Conservation (phyloP, 2,797 vertebrate species). For the Spondyliosoma cantharus region DNA sequence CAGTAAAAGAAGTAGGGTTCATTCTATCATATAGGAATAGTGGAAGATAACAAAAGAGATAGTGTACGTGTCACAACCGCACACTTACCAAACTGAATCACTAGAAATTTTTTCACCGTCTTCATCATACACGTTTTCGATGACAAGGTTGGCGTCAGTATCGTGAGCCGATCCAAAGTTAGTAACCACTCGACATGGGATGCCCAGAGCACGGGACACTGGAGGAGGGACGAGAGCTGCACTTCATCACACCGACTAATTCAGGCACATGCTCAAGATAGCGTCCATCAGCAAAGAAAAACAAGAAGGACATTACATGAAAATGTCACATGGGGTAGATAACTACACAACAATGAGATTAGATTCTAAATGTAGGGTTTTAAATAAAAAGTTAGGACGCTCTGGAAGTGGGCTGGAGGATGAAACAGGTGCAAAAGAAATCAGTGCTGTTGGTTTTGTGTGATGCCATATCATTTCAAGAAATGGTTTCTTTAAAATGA, state of each 20-base stretch:
- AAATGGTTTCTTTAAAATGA: background rate
- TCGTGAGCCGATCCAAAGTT: conserved; percentile 92
- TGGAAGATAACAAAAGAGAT: background rate
- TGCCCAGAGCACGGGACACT: conserved; percentile 87
- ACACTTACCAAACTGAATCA: conserved; percentile 84
- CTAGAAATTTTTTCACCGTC: conserved; percentile 60
- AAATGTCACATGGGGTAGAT: background rate
- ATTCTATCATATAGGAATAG: background rate
- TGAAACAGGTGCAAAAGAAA: background rate
- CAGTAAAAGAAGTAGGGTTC: background rate
- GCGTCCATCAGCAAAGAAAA: conserved; percentile 17
- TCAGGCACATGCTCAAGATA: conserved; percentile 14
- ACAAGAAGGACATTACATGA: conserved; percentile 1
- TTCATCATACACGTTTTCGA: conserved; percentile 83
- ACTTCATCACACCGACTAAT: conserved; percentile 24
- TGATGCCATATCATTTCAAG: background rate
- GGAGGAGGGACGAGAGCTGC: background rate
- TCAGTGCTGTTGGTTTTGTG: background rate
- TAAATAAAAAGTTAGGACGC: background rate
- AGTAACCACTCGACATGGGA: conserved; percentile 89
- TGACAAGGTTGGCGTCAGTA: conserved; percentile 86
- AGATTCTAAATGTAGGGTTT: conserved; percentile 13
- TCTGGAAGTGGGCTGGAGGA: background rate
- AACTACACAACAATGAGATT: background rate
- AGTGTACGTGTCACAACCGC: background rate